phyloP scores from a whole-genome alignment of 2,888 invertebrate species.

The Synanthedon tipuliformis region DNA sequence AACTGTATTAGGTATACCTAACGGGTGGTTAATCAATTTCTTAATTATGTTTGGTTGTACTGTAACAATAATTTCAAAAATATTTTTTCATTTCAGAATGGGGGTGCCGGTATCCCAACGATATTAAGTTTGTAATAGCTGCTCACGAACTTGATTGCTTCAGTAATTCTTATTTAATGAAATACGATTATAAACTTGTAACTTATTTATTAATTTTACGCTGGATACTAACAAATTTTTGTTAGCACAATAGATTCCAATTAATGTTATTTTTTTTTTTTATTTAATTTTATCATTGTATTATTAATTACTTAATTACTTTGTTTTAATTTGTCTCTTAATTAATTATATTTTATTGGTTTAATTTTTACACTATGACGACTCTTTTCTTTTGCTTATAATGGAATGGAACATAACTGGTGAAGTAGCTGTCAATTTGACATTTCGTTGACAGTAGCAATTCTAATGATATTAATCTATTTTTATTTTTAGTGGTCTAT shows the following conservation, averaged over 20 bases:
- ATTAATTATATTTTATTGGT: no score
- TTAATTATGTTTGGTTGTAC: no score
- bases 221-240: not conserved
- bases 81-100: slow-evolving; percentile 6
- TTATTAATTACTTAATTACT: not conserved
- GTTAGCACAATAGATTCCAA: not conserved
- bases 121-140: slow-evolving; percentile 10
- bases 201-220: not conserved
- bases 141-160: slow-evolving; percentile 12
- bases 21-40: no score
- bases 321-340: not conserved
- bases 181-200: not conserved
- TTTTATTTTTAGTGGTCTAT: no score
- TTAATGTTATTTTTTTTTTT: not conserved
- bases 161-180: slow-evolving; percentile 1
- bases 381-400: no score
- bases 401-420: no score
- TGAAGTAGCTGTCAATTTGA: no score
- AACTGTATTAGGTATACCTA: no score
- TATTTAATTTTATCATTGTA: not conserved
- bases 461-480: no score
- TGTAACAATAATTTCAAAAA: no score
- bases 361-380: no score
- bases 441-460: no score
- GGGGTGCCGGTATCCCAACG: slow-evolving; percentile 12